Conservation (phyloP, 2,888 invertebrate species). For the Pteria penguin region DNA sequence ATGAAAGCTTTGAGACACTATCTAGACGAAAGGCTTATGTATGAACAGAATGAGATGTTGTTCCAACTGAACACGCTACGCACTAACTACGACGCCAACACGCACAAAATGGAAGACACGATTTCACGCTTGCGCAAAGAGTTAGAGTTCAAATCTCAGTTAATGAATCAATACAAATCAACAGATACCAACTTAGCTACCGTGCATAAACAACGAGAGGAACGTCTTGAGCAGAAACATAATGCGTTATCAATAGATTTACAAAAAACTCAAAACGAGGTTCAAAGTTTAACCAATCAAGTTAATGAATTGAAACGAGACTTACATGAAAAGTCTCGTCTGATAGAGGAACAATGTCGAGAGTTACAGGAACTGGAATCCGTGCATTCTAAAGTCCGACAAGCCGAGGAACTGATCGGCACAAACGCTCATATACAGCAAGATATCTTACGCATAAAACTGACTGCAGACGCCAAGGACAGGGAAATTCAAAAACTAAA, state of each 20-base stretch:
- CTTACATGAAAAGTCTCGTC: slow-evolving; percentile 36
- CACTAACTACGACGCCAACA: slow-evolving; percentile 50
- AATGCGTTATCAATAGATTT: slow-evolving; percentile 50
- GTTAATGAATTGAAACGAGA: slow-evolving; percentile 43
- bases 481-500: slow-evolving; percentile 14
- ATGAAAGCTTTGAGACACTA: slow-evolving; percentile 54
- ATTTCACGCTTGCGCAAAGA: slow-evolving; percentile 42
- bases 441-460: slow-evolving; percentile 32
- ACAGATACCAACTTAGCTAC: slow-evolving; percentile 52
- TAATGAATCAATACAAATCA: slow-evolving; percentile 52
- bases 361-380: slow-evolving; percentile 39
- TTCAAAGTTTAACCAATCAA: slow-evolving; percentile 26
- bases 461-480: slow-evolving; percentile 27
- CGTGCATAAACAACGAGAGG: slow-evolving; percentile 56
- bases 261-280: slow-evolving; percentile 48
- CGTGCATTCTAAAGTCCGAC: slow-evolving; percentile 40
- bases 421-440: slow-evolving; percentile 31
- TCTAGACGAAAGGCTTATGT: slow-evolving; percentile 52
- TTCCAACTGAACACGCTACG: slow-evolving; percentile 54
- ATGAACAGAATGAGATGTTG: slow-evolving; percentile 53
- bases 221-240: slow-evolving; percentile 56
- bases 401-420: slow-evolving; percentile 37
- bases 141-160: slow-evolving; percentile 53
- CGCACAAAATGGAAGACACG: slow-evolving; percentile 22
- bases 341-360: slow-evolving; percentile 28